phyloP scores from a whole-genome alignment of 2,113 vertebrate genomes.

The Datnioides undecimradiatus region DNA sequence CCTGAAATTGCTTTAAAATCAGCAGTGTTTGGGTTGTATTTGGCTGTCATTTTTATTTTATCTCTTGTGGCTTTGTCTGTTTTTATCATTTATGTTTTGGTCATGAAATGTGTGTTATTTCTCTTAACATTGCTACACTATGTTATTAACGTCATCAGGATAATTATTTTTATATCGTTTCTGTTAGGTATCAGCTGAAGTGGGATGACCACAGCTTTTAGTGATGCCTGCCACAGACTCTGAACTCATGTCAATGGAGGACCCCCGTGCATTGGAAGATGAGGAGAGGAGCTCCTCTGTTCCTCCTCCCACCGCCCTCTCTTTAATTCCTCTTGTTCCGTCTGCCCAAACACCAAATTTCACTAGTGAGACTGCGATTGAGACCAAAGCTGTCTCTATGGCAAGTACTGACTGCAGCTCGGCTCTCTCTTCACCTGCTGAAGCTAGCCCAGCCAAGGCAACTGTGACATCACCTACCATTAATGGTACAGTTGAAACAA shows the following conservation, averaged over 20 bases:
- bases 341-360: constrained; percentile 80
- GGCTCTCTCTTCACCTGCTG: constrained; percentile 59
- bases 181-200: constrained; percentile 54
- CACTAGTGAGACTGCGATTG: constrained; percentile 13
- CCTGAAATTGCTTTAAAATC: not conserved
- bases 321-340: constrained; percentile 73
- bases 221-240: constrained; percentile 56
- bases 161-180: constrained; percentile 1
- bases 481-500: constrained; percentile 23
- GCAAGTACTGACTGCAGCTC: constrained; percentile 41
- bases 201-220: not conserved
- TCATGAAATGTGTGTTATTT: not conserved
- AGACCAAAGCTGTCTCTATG: constrained; percentile 64
- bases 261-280: constrained; percentile 12
- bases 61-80: not conserved
- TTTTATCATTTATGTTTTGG: not conserved
- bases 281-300: constrained; percentile 20
- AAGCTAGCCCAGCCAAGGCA: constrained; percentile 69
- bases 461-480: constrained; percentile 11
- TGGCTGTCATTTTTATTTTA: not conserved
- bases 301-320: constrained; percentile 51
- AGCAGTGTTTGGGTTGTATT: constrained; percentile 1
- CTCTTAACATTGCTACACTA: not conserved
- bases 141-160: constrained; percentile 3
- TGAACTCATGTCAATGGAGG: constrained; percentile 51